These are phyloP conservation scores for Rhopalosiphum maidis DNA, from an alignment of 1,140 invertebrate species.

Conservation along the genomic window DNA sequence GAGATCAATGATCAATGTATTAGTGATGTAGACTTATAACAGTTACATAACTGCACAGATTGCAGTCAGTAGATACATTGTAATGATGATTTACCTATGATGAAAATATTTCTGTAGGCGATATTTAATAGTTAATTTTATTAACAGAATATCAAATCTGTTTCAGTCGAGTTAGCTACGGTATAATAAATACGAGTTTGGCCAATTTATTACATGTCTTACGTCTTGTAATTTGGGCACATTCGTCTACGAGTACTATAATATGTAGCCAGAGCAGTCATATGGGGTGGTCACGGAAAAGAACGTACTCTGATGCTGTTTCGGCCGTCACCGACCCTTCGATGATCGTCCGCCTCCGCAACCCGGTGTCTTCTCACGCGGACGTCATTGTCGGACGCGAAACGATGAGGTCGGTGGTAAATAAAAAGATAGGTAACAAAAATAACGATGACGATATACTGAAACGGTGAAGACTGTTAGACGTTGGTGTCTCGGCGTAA, in stretches of 20 bases:
- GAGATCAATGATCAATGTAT: neutral
- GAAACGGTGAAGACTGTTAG: neutral
- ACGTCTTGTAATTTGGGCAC: neutral
- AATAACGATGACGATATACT: neutral
- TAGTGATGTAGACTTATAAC: neutral
- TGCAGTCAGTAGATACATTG: too few species aligned
- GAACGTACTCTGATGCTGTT: constrained; percentile 6
- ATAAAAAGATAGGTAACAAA: neutral
- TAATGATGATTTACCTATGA: neutral
- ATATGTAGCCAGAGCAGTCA: neutral
- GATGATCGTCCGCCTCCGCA: neutral
- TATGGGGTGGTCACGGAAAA: neutral
- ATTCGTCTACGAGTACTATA: neutral
- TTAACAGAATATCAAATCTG: neutral
- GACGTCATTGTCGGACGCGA: neutral
- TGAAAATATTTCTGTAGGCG: neutral
- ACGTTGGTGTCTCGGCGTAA: neutral
- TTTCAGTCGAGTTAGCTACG: neutral
- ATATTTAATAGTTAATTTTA: neutral
- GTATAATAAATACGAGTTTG: neutral
- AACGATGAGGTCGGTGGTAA: neutral
- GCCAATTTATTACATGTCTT: neutral
- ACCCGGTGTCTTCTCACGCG: neutral
- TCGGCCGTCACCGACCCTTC: neutral
- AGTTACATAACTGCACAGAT: neutral